Conservation (phyloP, 2,888 invertebrate species). For the Synanthedon formicaeformis region DNA sequence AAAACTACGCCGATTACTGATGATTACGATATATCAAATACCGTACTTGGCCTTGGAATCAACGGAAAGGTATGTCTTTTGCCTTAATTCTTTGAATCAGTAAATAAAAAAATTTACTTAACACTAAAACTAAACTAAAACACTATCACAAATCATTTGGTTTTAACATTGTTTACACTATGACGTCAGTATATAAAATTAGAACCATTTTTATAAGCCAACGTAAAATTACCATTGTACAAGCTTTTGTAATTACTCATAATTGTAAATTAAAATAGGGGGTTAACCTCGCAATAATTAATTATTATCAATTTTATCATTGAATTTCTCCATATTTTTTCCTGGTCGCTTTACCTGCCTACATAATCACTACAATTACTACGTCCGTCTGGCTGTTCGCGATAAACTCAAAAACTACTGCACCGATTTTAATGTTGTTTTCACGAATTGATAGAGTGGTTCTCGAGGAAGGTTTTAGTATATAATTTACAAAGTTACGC, state of each 20-base stretch:
- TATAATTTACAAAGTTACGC: too few relatives aligned
- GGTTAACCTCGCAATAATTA: too few relatives aligned
- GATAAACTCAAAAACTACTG: too few relatives aligned
- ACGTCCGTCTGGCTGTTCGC: too few relatives aligned
- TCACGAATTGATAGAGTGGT: too few relatives aligned
- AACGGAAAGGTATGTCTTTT: conserved; percentile 84
- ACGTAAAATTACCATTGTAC: background rate
- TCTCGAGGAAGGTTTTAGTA: too few relatives aligned
- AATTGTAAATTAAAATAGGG: background rate
- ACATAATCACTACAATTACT: too few relatives aligned
- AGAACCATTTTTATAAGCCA: background rate
- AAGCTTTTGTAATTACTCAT: background rate
- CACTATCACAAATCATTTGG: background rate
- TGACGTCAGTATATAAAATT: conserved; percentile 16
- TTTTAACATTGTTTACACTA: conserved; percentile 19
- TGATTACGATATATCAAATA: conserved; percentile 92
- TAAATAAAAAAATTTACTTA: background rate
- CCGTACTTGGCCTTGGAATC: conserved; percentile 95
- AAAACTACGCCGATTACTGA: conserved; percentile 88
- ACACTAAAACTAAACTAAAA: background rate
- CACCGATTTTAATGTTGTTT: too few relatives aligned
- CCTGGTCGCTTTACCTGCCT: too few relatives aligned
- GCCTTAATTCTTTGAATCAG: background rate
- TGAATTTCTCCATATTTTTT: too few relatives aligned
- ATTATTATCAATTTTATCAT: too few relatives aligned